Conservation (phyloP, 2,888 invertebrate species). For the Conchocele bisecta region DNA sequence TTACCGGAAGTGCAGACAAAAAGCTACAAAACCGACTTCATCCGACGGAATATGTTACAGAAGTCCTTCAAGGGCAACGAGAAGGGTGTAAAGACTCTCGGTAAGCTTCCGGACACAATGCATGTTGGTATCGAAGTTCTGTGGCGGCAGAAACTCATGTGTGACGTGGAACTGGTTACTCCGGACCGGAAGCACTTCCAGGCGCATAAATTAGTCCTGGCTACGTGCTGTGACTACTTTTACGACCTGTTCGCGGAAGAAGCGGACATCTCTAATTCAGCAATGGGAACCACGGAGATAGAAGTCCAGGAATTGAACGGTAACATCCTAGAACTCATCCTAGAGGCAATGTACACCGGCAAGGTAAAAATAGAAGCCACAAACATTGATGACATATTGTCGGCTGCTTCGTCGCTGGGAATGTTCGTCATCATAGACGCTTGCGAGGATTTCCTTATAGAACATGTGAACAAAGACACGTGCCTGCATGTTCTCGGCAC, state of each 20-base stretch:
- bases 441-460: slow-evolving; percentile 65
- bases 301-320: slow-evolving; percentile 58
- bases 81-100: slow-evolving; percentile 41
- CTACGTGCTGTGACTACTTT: slow-evolving; percentile 71
- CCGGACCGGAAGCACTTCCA: slow-evolving; percentile 46
- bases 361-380: slow-evolving; percentile 60
- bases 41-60: slow-evolving; percentile 32
- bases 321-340: slow-evolving; percentile 50
- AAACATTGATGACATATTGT: slow-evolving; percentile 64
- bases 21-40: slow-evolving; percentile 43
- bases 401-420: slow-evolving; percentile 58
- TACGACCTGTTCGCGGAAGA: slow-evolving; percentile 62
- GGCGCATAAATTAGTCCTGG: slow-evolving; percentile 67
- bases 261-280: background rate
- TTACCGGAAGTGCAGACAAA: slow-evolving; percentile 3
- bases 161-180: slow-evolving; percentile 65
- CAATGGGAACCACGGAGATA: slow-evolving; percentile 33
- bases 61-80: slow-evolving; percentile 53
- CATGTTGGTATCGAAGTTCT: slow-evolving; percentile 68
- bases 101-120: slow-evolving; percentile 57
- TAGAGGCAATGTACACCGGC: slow-evolving; percentile 73
- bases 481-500: slow-evolving; percentile 67
- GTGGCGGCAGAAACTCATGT: slow-evolving; percentile 69
- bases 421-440: slow-evolving; percentile 66
- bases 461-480: slow-evolving; percentile 60